A percentile compares a stretch with the other conserved stretches of the same genome.
phyloP scores from a whole-genome alignment of 2,113 vertebrate genomes.

The Bubalus kerabau region DNA sequence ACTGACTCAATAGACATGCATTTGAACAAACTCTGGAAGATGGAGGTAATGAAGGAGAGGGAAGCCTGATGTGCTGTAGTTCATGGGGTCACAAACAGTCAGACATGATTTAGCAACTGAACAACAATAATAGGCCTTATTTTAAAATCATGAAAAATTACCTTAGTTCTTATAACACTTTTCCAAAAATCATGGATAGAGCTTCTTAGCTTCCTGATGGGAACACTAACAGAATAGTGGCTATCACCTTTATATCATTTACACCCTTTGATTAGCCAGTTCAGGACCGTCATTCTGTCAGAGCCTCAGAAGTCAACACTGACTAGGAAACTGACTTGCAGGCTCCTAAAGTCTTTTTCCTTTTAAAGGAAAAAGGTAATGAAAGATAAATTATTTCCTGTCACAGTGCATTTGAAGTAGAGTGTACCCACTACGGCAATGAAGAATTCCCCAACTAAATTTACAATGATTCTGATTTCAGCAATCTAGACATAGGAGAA shows the following conservation, averaged over 20 bases:
- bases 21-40: not conserved
- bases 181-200: not conserved
- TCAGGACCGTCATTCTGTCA: conserved; percentile 33
- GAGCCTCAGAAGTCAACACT: not conserved
- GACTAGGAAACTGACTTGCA: not conserved
- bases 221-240: not conserved
- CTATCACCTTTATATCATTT: conserved; percentile 14
- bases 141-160: not conserved
- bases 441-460: conserved; percentile 17
- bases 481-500: not conserved
- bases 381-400: conserved; percentile 28
- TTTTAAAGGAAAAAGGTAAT: conserved; percentile 22
- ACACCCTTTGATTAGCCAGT: not conserved
- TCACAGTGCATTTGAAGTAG: not conserved
- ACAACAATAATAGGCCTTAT: not conserved
- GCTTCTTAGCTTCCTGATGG: not conserved
- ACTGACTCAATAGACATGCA: not conserved
- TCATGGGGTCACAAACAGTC: not conserved
- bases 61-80: not conserved
- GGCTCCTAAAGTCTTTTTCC: not conserved
- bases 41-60: not conserved
- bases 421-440: not conserved
- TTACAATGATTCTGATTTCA: not conserved
- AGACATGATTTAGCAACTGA: not conserved
- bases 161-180: not conserved